These are phyloP conservation scores for Gulo gulo DNA, from an alignment of 2,113 vertebrate genomes.

Conservation along the genomic window DNA sequence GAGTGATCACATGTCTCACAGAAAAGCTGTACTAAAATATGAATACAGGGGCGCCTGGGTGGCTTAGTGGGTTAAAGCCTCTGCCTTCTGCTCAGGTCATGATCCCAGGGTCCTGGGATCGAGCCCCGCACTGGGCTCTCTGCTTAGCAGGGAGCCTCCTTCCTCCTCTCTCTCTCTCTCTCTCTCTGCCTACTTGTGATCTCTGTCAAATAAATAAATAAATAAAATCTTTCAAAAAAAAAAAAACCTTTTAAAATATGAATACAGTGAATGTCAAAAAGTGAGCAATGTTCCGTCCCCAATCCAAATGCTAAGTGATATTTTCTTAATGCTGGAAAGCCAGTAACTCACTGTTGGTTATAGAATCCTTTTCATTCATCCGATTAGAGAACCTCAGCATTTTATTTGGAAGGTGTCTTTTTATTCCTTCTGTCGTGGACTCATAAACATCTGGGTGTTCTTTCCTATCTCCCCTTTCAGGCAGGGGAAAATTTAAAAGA, in stretches of 20 bases:
- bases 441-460: background rate
- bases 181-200: too few species aligned
- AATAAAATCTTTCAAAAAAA: too few species aligned
- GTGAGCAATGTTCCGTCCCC: background rate
- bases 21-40: background rate
- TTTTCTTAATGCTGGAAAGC: background rate
- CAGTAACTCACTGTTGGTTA: background rate
- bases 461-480: background rate
- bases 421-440: background rate
- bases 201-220: too few species aligned
- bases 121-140: too few species aligned
- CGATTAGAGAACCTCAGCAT: background rate
- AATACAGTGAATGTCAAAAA: slow-evolving; percentile 6
- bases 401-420: background rate
- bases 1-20: background rate
- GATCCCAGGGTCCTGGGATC: too few species aligned
- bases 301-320: background rate
- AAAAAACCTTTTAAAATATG: background rate
- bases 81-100: too few species aligned
- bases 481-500: background rate
- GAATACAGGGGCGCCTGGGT: background rate
- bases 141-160: too few species aligned
- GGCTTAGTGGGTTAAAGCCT: too few species aligned
- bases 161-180: too few species aligned
- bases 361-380: background rate